A percentile compares a stretch with the other conserved stretches of the same genome.
Evolutionary conservation across 2,797 vertebrate species (phyloP).

Genomic region (Sphaeramia orbicularis): DNA sequence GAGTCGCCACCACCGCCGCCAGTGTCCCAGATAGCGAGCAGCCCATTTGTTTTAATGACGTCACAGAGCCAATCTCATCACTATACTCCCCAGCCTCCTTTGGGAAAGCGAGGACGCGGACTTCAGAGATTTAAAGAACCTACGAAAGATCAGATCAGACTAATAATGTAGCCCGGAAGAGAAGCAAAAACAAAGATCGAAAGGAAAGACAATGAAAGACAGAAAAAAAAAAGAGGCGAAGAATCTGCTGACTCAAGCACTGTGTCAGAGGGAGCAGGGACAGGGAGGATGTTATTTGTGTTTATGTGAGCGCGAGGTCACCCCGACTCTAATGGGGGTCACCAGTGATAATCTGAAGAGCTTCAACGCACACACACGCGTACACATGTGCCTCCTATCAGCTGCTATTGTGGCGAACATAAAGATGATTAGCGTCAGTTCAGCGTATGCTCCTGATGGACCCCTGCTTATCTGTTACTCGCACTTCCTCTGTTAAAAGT

Average conservation of each 20-base stretch:
- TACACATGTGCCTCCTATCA: slow-evolving; percentile 43
- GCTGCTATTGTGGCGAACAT: slow-evolving; percentile 34
- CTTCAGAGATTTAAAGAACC: slow-evolving; percentile 6
- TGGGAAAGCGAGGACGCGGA: slow-evolving; percentile 8
- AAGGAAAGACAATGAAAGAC: neutral
- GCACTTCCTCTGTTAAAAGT: slow-evolving; percentile 29
- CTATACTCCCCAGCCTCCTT: slow-evolving; percentile 1
- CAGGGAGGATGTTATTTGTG: slow-evolving; percentile 53
- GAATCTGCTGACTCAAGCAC: slow-evolving; percentile 66
- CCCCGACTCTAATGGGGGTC: slow-evolving; percentile 60
- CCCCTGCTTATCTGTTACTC: slow-evolving; percentile 15
- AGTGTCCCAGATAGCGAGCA: slow-evolving; percentile 66
- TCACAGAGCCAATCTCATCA: slow-evolving; percentile 51
- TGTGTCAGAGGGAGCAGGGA: slow-evolving; percentile 40
- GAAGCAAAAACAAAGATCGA: neutral
- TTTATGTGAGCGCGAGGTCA: slow-evolving; percentile 47
- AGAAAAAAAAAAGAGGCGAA: neutral
- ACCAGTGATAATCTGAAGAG: slow-evolving; percentile 58
- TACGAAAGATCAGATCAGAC: slow-evolving; percentile 6
- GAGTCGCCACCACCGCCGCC: slow-evolving; percentile 22
- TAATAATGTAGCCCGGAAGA: neutral
- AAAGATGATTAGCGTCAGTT: slow-evolving; percentile 48
- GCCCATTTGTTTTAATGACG: slow-evolving; percentile 63
- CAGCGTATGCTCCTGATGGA: neutral
- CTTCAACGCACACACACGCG: slow-evolving; percentile 27